Evolutionary conservation across 1,140 invertebrate species (phyloP).

Genomic region (Ctenoplectra terminalis): DNA sequence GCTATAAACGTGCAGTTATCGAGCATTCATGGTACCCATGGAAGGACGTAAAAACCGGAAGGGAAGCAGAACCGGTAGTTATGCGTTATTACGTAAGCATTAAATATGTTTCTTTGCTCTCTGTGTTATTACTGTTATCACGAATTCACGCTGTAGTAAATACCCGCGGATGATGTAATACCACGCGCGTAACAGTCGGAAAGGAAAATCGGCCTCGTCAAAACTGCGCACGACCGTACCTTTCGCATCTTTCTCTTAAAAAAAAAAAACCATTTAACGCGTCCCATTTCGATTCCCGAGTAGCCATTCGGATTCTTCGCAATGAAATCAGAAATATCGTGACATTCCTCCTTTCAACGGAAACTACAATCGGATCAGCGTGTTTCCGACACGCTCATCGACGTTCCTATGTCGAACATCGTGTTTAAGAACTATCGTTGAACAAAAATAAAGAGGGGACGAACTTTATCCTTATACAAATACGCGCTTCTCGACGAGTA

Average conservation of each 20-base stretch:
- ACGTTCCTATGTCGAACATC: not conserved
- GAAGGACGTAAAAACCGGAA: conserved; percentile 31
- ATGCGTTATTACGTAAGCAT: conserved; percentile 22
- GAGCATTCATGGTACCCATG: not conserved
- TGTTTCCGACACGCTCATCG: not conserved
- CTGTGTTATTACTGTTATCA: conserved; percentile 45
- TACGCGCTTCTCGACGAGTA: not conserved
- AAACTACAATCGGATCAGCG: no score
- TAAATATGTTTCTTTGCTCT: conserved; percentile 44
- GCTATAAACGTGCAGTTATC: not conserved
- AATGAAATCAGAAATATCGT: no score
- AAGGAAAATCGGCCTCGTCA: conserved; percentile 6
- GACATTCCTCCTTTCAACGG: not conserved
- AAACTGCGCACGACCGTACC: not conserved
- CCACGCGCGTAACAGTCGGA: not conserved
- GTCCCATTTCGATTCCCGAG: no score
- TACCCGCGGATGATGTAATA: conserved; percentile 15
- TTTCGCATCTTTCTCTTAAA: not conserved
- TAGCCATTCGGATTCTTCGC: not conserved
- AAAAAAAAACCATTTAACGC: not conserved
- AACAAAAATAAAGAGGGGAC: not conserved
- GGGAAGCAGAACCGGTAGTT: not conserved
- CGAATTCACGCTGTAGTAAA: conserved; percentile 2
- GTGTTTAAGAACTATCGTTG: not conserved
- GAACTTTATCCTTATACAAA: conserved; percentile 14